phyloP scores from a whole-genome alignment of 2,888 invertebrate genomes.

The Morinoia aosen region DNA sequence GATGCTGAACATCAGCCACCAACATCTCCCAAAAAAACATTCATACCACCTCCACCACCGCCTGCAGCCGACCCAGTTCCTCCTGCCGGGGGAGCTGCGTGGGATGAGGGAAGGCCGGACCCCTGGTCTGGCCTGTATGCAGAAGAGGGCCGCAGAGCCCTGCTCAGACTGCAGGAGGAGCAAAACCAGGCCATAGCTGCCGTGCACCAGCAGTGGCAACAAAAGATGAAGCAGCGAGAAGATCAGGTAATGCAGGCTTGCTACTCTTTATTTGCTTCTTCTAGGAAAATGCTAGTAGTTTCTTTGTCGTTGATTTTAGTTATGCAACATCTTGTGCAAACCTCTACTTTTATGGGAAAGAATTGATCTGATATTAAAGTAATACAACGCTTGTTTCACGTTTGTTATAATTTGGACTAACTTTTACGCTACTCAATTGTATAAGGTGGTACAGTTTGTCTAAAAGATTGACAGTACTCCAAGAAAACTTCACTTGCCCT shows the following conservation, averaged over 20 bases:
- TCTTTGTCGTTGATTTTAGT: no score
- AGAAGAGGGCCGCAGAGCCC: constrained; percentile 65
- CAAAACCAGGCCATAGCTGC: constrained; percentile 64
- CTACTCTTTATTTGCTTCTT: neutral
- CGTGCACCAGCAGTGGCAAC: constrained; percentile 63
- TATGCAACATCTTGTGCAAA: no score
- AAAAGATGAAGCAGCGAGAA: constrained; percentile 65
- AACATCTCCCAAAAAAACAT: constrained; percentile 46
- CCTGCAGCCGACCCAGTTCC: neutral
- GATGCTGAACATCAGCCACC: constrained; percentile 29
- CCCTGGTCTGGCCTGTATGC: constrained; percentile 57
- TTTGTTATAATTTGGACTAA: neutral
- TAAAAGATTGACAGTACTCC: no score
- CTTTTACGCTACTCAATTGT: neutral
- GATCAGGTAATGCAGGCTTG: constrained; percentile 56
- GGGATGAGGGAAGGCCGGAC: neutral
- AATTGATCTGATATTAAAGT: no score
- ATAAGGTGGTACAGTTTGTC: neutral
- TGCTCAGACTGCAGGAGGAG: constrained; percentile 65
- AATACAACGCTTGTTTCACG: no score
- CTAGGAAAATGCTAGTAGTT: neutral
- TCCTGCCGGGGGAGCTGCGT: neutral
- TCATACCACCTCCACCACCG: constrained; percentile 44
- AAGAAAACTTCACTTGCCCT: neutral
- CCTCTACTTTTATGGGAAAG: no score